These are phyloP conservation scores for Phocoena sinus DNA, from an alignment of 2,113 vertebrate genomes.

Conservation along the genomic window DNA sequence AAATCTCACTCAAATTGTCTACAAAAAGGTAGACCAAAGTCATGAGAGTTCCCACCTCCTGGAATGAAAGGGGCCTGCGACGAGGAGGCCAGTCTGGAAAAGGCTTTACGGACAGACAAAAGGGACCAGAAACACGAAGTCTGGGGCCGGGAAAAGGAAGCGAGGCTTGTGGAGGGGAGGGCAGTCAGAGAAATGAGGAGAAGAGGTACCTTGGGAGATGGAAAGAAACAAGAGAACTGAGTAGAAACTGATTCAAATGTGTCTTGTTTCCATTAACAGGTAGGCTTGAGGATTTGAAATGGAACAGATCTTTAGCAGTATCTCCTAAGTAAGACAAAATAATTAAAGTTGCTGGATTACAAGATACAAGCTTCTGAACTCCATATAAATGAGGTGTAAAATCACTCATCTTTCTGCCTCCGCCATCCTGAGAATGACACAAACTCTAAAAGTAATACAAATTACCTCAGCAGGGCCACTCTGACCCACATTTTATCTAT, in stretches of 20 bases:
- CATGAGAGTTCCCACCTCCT: not conserved
- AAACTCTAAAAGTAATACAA: not conserved
- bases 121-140: not conserved
- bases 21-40: not conserved
- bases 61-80: not conserved
- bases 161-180: not conserved
- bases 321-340: not conserved
- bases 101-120: not conserved
- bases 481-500: not conserved
- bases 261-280: not conserved
- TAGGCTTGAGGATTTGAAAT: not conserved
- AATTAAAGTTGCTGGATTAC: not conserved
- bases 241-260: not conserved
- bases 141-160: not conserved
- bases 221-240: not conserved
- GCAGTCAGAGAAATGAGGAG: not conserved
- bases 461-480: not conserved
- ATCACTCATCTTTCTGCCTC: not conserved
- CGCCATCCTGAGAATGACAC: not conserved
- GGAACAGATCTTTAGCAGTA: not conserved
- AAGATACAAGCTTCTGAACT: not conserved
- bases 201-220: not conserved
- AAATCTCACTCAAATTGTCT: not conserved
- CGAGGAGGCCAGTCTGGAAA: not conserved
- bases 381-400: not conserved